These are phyloP conservation scores for Gryon sp. DNA, from an alignment of 1,140 invertebrate species.

Conservation along the genomic window DNA sequence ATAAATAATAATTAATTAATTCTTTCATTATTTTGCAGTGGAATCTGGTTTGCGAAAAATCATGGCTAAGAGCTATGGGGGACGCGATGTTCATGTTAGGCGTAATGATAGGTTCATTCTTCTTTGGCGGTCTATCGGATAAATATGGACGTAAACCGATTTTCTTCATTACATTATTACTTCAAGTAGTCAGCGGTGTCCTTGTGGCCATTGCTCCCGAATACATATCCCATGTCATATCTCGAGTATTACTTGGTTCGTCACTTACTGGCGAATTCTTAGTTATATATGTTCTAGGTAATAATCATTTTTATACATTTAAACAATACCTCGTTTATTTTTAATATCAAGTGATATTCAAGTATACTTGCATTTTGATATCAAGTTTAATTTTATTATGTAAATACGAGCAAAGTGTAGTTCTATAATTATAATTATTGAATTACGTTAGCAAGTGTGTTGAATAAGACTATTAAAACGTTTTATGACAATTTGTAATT, in stretches of 20 bases:
- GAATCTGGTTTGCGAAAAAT: slow-evolving; percentile 85
- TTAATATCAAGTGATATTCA: too few species aligned
- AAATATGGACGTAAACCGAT: slow-evolving; percentile 86
- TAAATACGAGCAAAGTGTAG: too few species aligned
- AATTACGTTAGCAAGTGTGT: too few species aligned
- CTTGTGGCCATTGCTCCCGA: slow-evolving; percentile 84
- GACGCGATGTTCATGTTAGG: slow-evolving; percentile 91
- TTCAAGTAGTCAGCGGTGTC: slow-evolving; percentile 84
- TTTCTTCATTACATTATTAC: slow-evolving; percentile 85
- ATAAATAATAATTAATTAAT: background rate
- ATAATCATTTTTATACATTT: too few species aligned
- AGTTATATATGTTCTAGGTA: slow-evolving; percentile 88
- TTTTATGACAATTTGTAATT: too few species aligned
- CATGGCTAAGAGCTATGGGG: slow-evolving; percentile 83
- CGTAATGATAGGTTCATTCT: slow-evolving; percentile 87
- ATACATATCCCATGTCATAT: slow-evolving; percentile 84
- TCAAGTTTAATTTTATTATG: too few species aligned
- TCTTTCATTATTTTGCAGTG: slow-evolving; percentile 82
- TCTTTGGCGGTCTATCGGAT: slow-evolving; percentile 89
- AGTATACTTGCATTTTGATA: too few species aligned
- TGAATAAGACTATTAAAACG: too few species aligned
- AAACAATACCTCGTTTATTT: too few species aligned
- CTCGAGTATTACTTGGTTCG: slow-evolving; percentile 85
- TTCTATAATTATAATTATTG: too few species aligned
- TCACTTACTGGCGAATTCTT: slow-evolving; percentile 87